Base-by-base conservation (phyloP, 2,888 invertebrate genomes). In the Subacronicta megacephala region DNA sequence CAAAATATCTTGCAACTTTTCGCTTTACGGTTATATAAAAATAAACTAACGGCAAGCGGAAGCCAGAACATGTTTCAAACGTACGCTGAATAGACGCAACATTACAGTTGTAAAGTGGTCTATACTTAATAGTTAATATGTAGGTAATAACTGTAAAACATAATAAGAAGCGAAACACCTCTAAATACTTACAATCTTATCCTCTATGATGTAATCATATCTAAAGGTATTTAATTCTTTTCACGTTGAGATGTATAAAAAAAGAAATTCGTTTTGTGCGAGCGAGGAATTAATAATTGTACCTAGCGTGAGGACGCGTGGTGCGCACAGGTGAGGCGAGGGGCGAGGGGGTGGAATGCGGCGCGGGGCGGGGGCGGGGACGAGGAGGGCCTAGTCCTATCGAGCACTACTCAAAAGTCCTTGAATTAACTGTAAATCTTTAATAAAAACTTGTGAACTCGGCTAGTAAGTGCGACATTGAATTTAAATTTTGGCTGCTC, bases 391-490 rank as follows among this genome's bases (percentile, higher is more conserved):
- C 16, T 16, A 20, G 12, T 51, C 49, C 49, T 61, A 50, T 52
- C 57, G 54, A 47, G 35, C 15, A 26, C 18, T 36, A 31, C 40
- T 57, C 15, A 42, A 20, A 53, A 50, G 51, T 62, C 56, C 54
- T 76, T 63, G 65, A 78, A 76, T 78, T 63, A 77, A 66, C 70
- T 74, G 65, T 66, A 71, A 77, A 77, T 67, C 70, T 76, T 71
- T 66, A 70, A 69, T 81, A 80, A 80, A 77, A 84, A 81, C 74
- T 78, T 77, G 58, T 47, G 54, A 54, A 76, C 78, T 81, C 54
- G 38, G 57, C 75, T 79, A 81, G 81, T 79, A 81, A 77, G 70
- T 73, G 72, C 63, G 67, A 80, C 82, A 83, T 85, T 82, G 77
- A 83, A 84, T 82, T 82, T 73, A 79, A 84, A 83, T 80, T 69